Evolutionary conservation across 2,113 vertebrate species (phyloP), one percentile per base, ranked within the genome.

Genomic region (Cisticola juncidis): DNA sequence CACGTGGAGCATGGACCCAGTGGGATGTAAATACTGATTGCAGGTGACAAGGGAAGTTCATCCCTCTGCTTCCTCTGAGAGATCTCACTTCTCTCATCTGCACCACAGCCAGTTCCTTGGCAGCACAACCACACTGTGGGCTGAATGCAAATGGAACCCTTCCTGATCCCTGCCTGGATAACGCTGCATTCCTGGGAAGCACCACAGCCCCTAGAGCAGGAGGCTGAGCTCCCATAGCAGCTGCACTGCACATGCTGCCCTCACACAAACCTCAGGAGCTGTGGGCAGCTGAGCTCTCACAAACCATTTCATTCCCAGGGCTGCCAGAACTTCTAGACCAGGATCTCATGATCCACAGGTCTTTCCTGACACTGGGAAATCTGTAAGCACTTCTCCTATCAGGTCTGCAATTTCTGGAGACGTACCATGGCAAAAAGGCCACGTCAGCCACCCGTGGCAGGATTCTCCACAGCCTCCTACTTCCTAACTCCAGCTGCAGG

Each of bases 351-450:
- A 28, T 44, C 50, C 72, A 33, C 31, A 69, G 33, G 33, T 13
- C 68, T 14, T 56, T 26, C 28, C 84, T 53, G 54, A 44, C 47
- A 38, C 26, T 18, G 26, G 62, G 53, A 26, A 47, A 47, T 11
- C 60, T 11, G 3, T 4, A 13, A 81, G 33, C 38, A 36, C 53
- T 57, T 36, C 44, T 36, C 36, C 42, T 47, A 1, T 9, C 50
- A 28, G 40, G 18, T 31, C 65, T 84, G 83, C 13, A 33, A 4
- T 45, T 44, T 18, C 23, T 48, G 81, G 62, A 48, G n/a, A 44
- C 4, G 6, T 0, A 24, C 17, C 28, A 15, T 0, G 18, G 66
- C 54, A 57, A 61, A 80, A 68, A 44, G 36, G 64, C 35, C n/a
- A 35, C 9, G 11, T 7, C 51, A 90, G 66, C 24, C 36, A 72